Evolutionary conservation across 2,797 vertebrate species (phyloP).

Genomic region (Sarcoramphus papa): DNA sequence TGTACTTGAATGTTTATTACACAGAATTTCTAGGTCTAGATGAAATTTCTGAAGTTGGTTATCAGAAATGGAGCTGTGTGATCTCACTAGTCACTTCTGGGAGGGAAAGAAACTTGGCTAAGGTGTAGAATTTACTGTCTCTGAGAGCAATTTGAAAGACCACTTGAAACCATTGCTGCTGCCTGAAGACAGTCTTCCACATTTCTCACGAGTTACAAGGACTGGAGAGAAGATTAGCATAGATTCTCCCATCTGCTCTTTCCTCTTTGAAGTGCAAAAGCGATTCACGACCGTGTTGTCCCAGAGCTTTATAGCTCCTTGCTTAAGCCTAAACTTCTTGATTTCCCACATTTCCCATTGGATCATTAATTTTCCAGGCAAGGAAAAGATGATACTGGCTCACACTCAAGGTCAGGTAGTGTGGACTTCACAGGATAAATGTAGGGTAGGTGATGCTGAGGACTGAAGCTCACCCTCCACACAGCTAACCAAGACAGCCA

Average conservation of each 20-base stretch:
- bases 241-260: neutral
- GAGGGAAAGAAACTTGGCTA: neutral
- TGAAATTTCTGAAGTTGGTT: neutral
- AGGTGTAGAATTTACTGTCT: neutral
- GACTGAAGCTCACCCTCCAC: neutral
- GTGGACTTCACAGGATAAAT: neutral
- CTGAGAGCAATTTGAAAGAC: neutral
- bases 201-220: neutral
- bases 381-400: neutral
- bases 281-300: neutral
- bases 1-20: neutral
- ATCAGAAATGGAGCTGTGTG: neutral
- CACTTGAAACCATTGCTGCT: neutral
- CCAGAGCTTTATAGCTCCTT: neutral
- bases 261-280: neutral
- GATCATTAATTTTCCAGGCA: neutral
- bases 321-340: neutral
- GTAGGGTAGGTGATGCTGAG: neutral
- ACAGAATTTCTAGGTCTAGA: neutral
- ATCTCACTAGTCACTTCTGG: neutral
- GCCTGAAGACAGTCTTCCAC: neutral
- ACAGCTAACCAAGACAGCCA: neutral
- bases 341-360: neutral
- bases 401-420: neutral
- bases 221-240: neutral